Base-by-base conservation (phyloP, 2,113 vertebrate genomes). In the Urocitellus parryii region DNA sequence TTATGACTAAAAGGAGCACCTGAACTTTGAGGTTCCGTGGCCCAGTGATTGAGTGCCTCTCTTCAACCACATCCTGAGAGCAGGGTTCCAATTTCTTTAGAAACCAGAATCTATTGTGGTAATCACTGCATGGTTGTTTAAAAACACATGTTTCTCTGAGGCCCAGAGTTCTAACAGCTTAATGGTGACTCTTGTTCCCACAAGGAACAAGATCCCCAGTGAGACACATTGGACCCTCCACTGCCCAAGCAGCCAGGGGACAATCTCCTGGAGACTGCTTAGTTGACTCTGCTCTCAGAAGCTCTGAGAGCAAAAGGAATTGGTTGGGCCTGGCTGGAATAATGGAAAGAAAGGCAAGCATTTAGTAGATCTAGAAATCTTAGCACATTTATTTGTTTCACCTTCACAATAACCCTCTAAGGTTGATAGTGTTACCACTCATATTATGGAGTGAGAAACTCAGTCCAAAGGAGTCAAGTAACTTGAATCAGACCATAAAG, bases 261-360 rank as follows among this genome's bases (percentile, higher is more conserved):
- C 74, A n/a, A 8, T 29, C 20, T 82, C 25, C 0, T 37, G 20
- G 29, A 88, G 0, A 0, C 3, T 42, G 5, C 6, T 20, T 17
- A 12, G 17, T 56, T 11, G 1, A 8, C 88, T 65, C 39, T 86
- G 78, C 42, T 94, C 51, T 93, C 68, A 83, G 72, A 53, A 94
- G 9, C 27, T 70, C 3, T 3, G 8, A 80, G 14, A 16, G 51
- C 80, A 84, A 80, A 90, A 11, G 0, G 5, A 68, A 48, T 25
- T 32, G 1, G 32, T 17, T 4, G 12, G 37, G 16, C 6, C 5
- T 29, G 11, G 20, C 25, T 77, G 34, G 34, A 18, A 48, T 76
- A 18, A n/a, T 5, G 18, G 63, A 78, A 77, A 39, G 85, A 24
- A 63, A 70, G 22, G 45, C 32, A 14, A 32, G 45, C n/a, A 51